A percentile compares a stretch with the other conserved stretches of the same genome.
Evolutionary conservation across 2,113 vertebrate genomes (phyloP).

Genomic region (Octodon degus): DNA sequence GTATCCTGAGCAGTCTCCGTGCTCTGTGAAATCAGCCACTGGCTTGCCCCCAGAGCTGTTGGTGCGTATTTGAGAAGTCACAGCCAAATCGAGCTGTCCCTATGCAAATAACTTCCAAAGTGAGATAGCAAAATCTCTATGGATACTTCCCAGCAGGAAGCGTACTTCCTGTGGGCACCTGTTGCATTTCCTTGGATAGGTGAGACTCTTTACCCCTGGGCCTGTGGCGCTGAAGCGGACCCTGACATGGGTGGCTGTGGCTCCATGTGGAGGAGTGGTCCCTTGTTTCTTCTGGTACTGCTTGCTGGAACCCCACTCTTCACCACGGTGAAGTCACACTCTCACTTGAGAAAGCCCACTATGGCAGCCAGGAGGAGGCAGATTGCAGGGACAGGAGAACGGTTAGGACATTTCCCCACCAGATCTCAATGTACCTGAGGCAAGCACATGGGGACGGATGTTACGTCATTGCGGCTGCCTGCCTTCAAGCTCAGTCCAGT

Average conservation of each 20-base stretch:
- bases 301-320: neutral
- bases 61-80: neutral
- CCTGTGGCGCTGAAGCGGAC: neutral
- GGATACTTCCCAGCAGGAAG: neutral
- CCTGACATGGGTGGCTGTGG: neutral
- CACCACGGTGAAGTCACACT: neutral
- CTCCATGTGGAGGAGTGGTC: neutral
- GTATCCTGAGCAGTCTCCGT: neutral
- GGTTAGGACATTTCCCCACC: too few relatives aligned
- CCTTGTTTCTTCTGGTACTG: neutral
- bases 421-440: neutral
- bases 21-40: neutral
- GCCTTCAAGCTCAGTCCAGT: neutral
- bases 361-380: neutral
- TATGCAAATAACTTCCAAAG: neutral
- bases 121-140: neutral
- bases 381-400: neutral
- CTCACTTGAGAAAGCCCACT: neutral
- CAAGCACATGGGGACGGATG: fast-evolving
- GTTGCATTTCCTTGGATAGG: neutral
- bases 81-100: neutral
- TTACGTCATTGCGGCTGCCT: neutral
- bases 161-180: neutral
- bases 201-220: neutral
- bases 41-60: neutral